phyloP scores from a whole-genome alignment of 2,888 invertebrate genomes.

The Tholera decimalis region DNA sequence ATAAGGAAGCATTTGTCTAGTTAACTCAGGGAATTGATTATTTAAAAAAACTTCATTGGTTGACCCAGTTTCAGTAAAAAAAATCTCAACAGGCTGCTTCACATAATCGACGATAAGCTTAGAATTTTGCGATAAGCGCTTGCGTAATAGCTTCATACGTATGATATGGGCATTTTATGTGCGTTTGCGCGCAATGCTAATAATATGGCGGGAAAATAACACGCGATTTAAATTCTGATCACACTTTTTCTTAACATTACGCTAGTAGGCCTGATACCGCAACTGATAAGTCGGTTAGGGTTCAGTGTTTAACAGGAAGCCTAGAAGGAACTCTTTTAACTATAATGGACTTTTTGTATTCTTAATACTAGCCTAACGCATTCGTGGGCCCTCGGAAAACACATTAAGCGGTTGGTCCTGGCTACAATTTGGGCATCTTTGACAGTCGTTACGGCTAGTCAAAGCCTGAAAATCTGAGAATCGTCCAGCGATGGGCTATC shows the following conservation, averaged over 20 bases:
- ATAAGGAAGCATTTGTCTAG: slow-evolving; percentile 45
- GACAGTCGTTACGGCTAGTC: too few species aligned
- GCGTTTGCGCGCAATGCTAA: slow-evolving; percentile 17
- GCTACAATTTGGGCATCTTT: too few species aligned
- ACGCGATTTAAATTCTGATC: slow-evolving; percentile 65
- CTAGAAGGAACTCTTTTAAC: not conserved
- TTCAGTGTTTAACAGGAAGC: slow-evolving; percentile 25
- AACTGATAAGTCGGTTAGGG: slow-evolving; percentile 62
- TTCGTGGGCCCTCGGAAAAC: too few species aligned
- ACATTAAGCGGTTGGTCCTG: too few species aligned
- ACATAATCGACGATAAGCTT: slow-evolving; percentile 31
- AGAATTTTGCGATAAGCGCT: slow-evolving; percentile 32
- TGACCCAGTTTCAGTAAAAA: slow-evolving; percentile 47
- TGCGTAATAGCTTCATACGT: slow-evolving; percentile 21
- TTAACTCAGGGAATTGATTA: slow-evolving; percentile 15
- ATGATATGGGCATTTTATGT: slow-evolving; percentile 11
- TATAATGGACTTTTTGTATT: too few species aligned
- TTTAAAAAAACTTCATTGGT: slow-evolving; percentile 4
- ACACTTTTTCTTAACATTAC: slow-evolving; percentile 73
- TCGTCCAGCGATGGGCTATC: too few species aligned
- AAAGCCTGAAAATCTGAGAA: too few species aligned
- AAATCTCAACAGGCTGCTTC: slow-evolving; percentile 32
- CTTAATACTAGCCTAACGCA: too few species aligned
- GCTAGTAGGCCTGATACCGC: slow-evolving; percentile 62
- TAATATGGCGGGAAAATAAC: slow-evolving; percentile 25